Base-by-base conservation (phyloP, 2,113 vertebrate species). In the Anolis sagrei region DNA sequence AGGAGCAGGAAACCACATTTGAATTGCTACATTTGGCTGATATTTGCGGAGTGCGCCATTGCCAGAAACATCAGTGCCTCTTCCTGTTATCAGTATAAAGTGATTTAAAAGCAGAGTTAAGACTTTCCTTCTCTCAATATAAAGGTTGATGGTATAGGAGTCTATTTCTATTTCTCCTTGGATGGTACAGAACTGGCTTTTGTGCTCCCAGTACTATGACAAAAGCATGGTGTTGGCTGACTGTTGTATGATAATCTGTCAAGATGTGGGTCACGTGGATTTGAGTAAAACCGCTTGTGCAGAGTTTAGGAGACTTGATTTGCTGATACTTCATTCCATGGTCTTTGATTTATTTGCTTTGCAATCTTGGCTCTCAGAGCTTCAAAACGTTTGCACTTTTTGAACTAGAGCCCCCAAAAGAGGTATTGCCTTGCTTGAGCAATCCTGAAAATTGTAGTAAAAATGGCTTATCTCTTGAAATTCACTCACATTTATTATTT, bases 41-140 rank as follows among this genome's bases (percentile, higher is more conserved):
- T 66, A 32, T 54, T 39, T 54, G 25, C 66, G 48, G 51, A n/a
- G 18, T 76, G 25, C 48, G 81, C 16, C 9, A n/a, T 85, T 39
- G 51, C 87, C 77, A 86, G 32, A 61, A 62, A 86, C 54, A 84
- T 84, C 29, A 21, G 49, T 76, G 36, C 10, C 25, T 90, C 16
- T 88, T 91, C 69, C 39, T 66, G 3, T 75, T 87, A 83, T 85
- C 90, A 80, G 5, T 74, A 9, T 74, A 77, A 74, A 82, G 34
- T 81, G 89, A 74, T 54, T 83, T 74, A 73, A 74, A 29, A 44
- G 86, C 78, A 85, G 5, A 25, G 61, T 64, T 49, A 84, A 54
- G 54, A 84, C 9, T 44, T 85, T 2, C 29, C 27, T 8, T 54
- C 39, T 21, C 25, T 18, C 51, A 78, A 61, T 54, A 79, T 84